Base-by-base conservation (phyloP, 2,888 invertebrate genomes). In the Laothoe populi region DNA sequence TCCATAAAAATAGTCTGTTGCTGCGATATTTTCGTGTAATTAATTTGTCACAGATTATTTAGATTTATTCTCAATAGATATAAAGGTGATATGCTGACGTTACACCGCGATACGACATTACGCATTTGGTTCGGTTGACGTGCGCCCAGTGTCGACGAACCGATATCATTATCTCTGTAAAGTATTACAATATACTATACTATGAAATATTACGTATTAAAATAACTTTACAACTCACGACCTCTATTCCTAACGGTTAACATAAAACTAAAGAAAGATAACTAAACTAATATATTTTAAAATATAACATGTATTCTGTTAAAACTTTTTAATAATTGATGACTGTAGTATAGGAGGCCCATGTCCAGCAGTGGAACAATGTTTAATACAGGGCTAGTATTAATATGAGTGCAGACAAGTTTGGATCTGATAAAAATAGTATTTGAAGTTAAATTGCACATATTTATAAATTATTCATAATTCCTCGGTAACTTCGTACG, bases 131-230 rank as follows among this genome's bases (percentile, higher is more conserved):
- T 67, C 63, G 62, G 64, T 58, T 66, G 65, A 69, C 67, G 65
- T 66, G 64, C 66, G 68, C 65, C 62, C 71, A 68, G 71, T 74
- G 82, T 79, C 79, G 76, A 75, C 73, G 81, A 77, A 78, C 79
- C 70, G 68, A 69, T 79, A 79, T 80, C 77, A 68, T 72, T 77
- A 75, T 79, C 79, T 49, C 8, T 10, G 19, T 60, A 53, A 63
- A 57, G 53, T 46, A 46, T 49, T 57, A 60, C 60, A 57, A 45
- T 57, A 57, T 57, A 24, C 46, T 57, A 48, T 48, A 58, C 46
- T 58, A 40, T 62, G 31, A 59, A 59, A 59, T 59, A 59, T 59
- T 45, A 59, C 59, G 21, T 59, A 44, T 59, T 44, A 44, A 59
- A 60, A 60, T 40, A 60, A 24, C 48, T 48, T 53, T 53, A 53